Conservation (phyloP, 2,888 invertebrate species). For the Folsomia manolachei region DNA sequence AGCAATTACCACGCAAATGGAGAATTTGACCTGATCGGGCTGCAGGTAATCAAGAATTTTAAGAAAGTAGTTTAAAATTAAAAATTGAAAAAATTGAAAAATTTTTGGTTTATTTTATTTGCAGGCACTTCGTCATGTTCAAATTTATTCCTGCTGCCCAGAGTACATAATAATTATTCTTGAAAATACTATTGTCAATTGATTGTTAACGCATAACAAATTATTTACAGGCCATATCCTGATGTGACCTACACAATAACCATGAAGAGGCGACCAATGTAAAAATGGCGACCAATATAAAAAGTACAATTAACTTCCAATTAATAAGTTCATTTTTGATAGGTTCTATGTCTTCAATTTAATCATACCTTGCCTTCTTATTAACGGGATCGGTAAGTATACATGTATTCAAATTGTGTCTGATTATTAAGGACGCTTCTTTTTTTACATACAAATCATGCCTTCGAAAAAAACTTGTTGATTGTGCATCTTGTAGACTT, state of each 20-base stretch:
- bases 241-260: constrained; percentile 79
- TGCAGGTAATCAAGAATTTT: constrained; percentile 60
- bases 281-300: too few species aligned
- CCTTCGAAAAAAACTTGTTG: too few species aligned
- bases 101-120: too few species aligned
- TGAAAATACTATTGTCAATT: neutral
- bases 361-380: constrained; percentile 77
- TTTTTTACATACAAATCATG: too few species aligned
- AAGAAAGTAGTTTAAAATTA: too few species aligned
- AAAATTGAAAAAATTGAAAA: too few species aligned
- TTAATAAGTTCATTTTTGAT: too few species aligned
- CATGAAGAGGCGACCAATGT: constrained; percentile 71
- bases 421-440: too few species aligned
- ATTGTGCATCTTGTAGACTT: too few species aligned
- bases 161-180: constrained; percentile 56
- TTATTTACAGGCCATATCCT: constrained; percentile 61
- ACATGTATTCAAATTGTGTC: too few species aligned
- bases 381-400: constrained; percentile 73
- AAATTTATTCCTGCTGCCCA: constrained; percentile 75
- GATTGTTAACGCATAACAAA: neutral
- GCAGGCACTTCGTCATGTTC: constrained; percentile 65
- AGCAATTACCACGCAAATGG: constrained; percentile 89
- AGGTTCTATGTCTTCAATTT: constrained; percentile 84
- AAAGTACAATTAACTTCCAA: too few species aligned
- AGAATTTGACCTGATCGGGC: constrained; percentile 76